Evolutionary conservation across 2,797 vertebrate species (phyloP), one percentile per base, ranked within the genome.

Genomic region (Eutrigla gurnardus): DNA sequence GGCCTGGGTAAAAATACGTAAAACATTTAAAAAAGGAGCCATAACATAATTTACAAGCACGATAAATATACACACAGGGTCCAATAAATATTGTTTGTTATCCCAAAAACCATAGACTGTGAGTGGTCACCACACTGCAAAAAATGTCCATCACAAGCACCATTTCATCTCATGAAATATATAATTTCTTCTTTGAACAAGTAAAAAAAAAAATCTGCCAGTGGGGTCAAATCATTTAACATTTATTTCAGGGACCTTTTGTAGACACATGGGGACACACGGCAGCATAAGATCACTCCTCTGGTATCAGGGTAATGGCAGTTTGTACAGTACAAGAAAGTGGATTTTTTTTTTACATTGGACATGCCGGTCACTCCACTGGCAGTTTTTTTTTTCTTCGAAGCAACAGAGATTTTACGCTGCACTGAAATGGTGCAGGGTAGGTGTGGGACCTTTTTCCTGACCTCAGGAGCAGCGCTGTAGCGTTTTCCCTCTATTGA

Each of bases 401-500:
- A 75, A 79, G 61, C 60, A 53, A 32, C 64, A 57, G 63, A 61
- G 8, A 62, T 73, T 78, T 83, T n/a, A 45, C 33, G 33, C 36
- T 15, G 40, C 59, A 47, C 63, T 68, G 47, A 86, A 82, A 81
- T 62, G 67, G 75, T 61, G 74, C 25, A 25, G 25, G 25, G 25
- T 25, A 79, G 70, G 75, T 67, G 67, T 65, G 85, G 75, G 77
- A 72, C 42, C 69, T 65, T 64, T 25, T 54, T 81, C 60, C 71
- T 77, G 86, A 85, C 80, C 78, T 78, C 49, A 55, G 82, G 18
- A 63, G 84, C 74, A 63, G 47, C 77, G 3, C 67, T 17, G 68
- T 57, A 67, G 68, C 57, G n/a, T 39, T 73, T 39, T 88, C 36
- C 53, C 76, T 90, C 91, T 97, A 99, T 89, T 99, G 97, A 88